Evolutionary conservation across 2,797 vertebrate species (phyloP), one percentile per base, ranked within the genome.

Genomic region (Hipposideros larvatus): DNA sequence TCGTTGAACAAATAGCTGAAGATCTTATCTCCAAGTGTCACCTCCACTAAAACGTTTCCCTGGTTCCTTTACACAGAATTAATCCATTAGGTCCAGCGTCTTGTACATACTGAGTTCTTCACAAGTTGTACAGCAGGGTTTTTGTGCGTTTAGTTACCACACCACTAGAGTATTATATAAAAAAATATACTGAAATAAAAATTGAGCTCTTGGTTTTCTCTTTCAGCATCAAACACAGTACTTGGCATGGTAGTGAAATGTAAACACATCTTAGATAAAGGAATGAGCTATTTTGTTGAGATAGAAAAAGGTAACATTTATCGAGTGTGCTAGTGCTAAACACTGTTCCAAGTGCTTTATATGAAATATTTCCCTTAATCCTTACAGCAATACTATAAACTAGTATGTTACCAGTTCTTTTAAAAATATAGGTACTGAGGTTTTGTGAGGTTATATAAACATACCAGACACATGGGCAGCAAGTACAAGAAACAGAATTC

Each of bases 291-390:
- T 6, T 66, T 96, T 88, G 16, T 11, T 90, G 53, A 90, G 24
- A 16, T 5, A 92, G 46, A 87, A 95, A 87, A 87, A 71, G 4
- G 4, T 86, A 66, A 31, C 5, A 53, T 89, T 89, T 90, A 75
- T 7, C 79, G n/a, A 84, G 5, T 59, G 7, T 37, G 41, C 34
- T 57, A 1, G 2, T 87, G 87, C 31, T 24, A 80, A 84, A 48
- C 24, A 80, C 16, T 73, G 1, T 85, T 59, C 41, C 84, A 66
- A 59, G 18, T 78, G 43, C 24, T 75, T 94, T 63, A 80, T 0
- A 11, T 84, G 7, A 79, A 94, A 71, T 91, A 75, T 70, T 74
- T 85, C 24, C 85, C 41, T 51, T 87, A 77, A 86, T 63, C 7
- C 57, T 87, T 70, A 86, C 0, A 63, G 31, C 14, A 71, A 70